Evolutionary conservation across 30 jellyfish, hydroid and myxozoan species (phyloP), one percentile per base, ranked within the genome.

Genomic region (Hydractinia symbiolongicarpus): DNA sequence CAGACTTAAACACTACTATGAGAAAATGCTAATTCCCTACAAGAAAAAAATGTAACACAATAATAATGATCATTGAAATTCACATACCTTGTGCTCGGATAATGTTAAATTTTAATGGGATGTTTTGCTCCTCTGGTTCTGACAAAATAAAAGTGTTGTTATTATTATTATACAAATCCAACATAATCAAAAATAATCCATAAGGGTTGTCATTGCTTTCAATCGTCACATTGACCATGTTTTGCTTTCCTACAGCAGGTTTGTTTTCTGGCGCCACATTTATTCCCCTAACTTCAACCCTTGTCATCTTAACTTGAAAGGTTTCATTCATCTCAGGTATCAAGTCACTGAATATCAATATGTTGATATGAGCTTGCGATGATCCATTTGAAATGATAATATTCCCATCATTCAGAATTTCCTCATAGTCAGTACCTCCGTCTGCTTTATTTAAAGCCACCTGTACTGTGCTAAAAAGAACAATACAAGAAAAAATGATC

Each of bases 201-300:
- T 79, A 88, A 3, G 98, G 98, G n/a, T 83, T 82, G 68, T 93
- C 98, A 73, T 93, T 93, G 15, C 83, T 93, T 40, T 62, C 30
- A 9, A 93, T 93, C 7, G 95, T 93, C 21, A 93, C 90, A 70
- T 93, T 84, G 52, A 84, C 83, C 8, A 64, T 20, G 52, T 72
- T 84, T 7, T 81, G 84, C 6, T 60, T 69, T 5, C 87, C 90
- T 56, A 93, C 57, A 14, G 50, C 66, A 54, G 90, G 90, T 40
- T 71, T 73, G 15, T 66, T 44, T 19, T 68, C 84, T 4, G 89
- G 56, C 5, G 73, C 72, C 7, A 90, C 57, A 6, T 84, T 69
- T 14, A 68, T 54, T 17, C 88, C 94, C 6, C 80, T 69, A 17
- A 78, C 79, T 64, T 81, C 96, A 6, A 84, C 96, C 11, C 81